These are phyloP conservation scores for Invenusta paracnida DNA, from an alignment of 2,888 invertebrate species.

Conservation along the genomic window DNA sequence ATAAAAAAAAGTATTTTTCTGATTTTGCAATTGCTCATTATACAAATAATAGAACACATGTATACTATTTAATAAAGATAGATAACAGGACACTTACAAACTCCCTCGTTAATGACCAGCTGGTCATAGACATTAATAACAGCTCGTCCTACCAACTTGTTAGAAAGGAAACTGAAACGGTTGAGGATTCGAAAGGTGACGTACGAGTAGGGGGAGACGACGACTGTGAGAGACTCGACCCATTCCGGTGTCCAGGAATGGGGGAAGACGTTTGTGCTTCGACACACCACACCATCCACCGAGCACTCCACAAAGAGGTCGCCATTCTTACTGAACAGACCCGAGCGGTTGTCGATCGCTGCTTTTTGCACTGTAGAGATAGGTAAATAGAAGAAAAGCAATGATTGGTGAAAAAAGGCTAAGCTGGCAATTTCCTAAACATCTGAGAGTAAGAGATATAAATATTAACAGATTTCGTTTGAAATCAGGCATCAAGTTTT, in stretches of 20 bases:
- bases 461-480: too few species aligned
- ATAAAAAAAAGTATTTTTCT: too few species aligned
- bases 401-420: background rate
- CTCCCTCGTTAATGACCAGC: background rate
- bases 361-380: background rate
- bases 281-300: background rate
- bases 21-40: too few species aligned
- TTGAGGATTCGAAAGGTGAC: background rate
- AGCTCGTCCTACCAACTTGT: background rate
- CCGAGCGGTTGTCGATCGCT: background rate
- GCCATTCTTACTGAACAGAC: background rate
- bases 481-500: too few species aligned
- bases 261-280: background rate
- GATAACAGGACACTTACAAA: too few species aligned
- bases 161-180: background rate
- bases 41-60: too few species aligned
- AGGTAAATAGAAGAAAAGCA: background rate
- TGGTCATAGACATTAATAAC: background rate
- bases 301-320: constrained; percentile 16
- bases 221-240: background rate
- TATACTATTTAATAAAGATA: too few species aligned
- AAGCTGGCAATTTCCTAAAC: too few species aligned
- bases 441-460: too few species aligned
- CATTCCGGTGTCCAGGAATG: background rate
- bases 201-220: background rate